Base-by-base conservation (phyloP, 2,888 invertebrate species). In the Macaria notata region DNA sequence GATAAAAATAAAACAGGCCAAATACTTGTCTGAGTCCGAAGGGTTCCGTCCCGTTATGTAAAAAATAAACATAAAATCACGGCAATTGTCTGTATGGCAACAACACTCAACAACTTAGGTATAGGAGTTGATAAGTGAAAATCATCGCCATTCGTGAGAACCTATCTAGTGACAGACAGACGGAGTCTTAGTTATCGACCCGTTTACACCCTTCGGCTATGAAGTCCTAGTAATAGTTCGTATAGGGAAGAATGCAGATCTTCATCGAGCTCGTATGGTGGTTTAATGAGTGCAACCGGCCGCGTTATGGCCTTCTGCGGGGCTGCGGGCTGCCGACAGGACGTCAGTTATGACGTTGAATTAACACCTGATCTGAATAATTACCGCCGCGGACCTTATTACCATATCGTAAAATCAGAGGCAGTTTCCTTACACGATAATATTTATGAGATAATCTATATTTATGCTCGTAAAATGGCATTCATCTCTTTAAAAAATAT, bases 321-420 rank as follows among this genome's bases (percentile, higher is more conserved):
- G 33, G 31, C 9, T 62, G 68, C 67, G 65, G 64, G 72, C 69
- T 70, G 72, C 76, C 66, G 66, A 72, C 72, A 72, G 66, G 70
- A 66, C 65, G 70, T 64, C 71, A 64, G 78, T 80, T 75, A 77
- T 72, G 64, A 66, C 72, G 68, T 72, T 73, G 73, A 80, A 80
- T 78, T 78, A 81, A 79, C 83, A 80, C 80, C 74, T 75, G 71
- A 75, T 81, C 50, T 49, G 45, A 33, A 55, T 51, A 55, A 59
- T 47, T 47, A 48, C 50, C 33, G 29, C 19, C 33, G 43, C 33
- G 33, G n/a, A 42, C 48, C 43, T 50, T 50, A 56, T 60, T 53
- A 60, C 38, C 46, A 54, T 53, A 56, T 53, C 52, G 44, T 60
- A 49, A 60, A 60, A 50, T 46, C 52, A 49, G 5, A 53, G 43